Evolutionary conservation across 2,888 invertebrate genomes (phyloP).

Genomic region (Pristionchus exspectatus): DNA sequence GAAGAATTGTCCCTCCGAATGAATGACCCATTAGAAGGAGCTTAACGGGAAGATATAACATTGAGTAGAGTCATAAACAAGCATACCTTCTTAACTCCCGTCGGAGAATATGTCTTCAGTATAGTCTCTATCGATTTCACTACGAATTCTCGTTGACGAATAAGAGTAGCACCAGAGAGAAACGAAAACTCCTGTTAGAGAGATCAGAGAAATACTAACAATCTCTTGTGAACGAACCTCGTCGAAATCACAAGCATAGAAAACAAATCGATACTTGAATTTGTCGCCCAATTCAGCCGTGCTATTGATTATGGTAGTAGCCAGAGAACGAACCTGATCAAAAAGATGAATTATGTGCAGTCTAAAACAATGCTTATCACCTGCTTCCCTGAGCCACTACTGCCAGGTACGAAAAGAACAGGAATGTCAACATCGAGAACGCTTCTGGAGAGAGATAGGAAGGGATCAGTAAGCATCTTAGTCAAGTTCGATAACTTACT

Average conservation of each 20-base stretch:
- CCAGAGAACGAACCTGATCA: slow-evolving; percentile 88
- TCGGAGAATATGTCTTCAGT: slow-evolving; percentile 56
- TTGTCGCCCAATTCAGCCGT: slow-evolving; percentile 88
- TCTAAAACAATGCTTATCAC: slow-evolving; percentile 9
- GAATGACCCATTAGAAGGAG: slow-evolving; percentile 67
- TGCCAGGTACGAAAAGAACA: slow-evolving; percentile 94
- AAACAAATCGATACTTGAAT: slow-evolving; percentile 91
- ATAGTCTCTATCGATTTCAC: slow-evolving; percentile 86
- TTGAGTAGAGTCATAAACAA: not conserved
- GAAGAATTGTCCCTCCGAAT: slow-evolving; percentile 64
- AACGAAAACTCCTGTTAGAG: slow-evolving; percentile 86
- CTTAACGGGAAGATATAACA: slow-evolving; percentile 48
- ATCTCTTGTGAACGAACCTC: slow-evolving; percentile 81
- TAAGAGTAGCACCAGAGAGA: slow-evolving; percentile 89
- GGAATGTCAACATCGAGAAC: slow-evolving; percentile 87
- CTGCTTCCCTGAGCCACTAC: slow-evolving; percentile 91
- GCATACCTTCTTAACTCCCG: slow-evolving; percentile 54
- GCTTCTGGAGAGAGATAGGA: not conserved
- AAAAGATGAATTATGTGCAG: not conserved
- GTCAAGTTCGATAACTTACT: not conserved
- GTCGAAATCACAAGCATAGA: slow-evolving; percentile 91
- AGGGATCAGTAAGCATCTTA: not conserved
- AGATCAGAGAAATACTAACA: not conserved
- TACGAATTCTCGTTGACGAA: slow-evolving; percentile 87
- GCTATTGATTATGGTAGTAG: slow-evolving; percentile 78